Conservation (phyloP, 2,797 vertebrate species). For the Lagodon rhomboides region DNA sequence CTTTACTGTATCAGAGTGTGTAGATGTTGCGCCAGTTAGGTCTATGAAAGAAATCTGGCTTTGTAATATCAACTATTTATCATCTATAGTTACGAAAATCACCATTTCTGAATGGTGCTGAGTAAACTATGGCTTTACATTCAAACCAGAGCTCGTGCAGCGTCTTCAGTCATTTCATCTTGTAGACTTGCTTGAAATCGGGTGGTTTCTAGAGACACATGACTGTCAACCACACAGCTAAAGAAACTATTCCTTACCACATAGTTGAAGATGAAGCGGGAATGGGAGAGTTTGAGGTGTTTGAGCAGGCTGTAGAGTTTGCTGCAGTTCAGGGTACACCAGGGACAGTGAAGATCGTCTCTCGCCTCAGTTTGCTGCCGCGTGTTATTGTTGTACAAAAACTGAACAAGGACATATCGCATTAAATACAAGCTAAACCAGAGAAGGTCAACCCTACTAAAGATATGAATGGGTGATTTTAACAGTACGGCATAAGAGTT, state of each 20-base stretch:
- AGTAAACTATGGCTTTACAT: neutral
- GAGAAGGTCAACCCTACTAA: neutral
- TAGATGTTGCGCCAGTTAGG: too few species aligned
- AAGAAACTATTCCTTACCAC: slow-evolving; percentile 87
- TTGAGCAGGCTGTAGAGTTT: slow-evolving; percentile 99
- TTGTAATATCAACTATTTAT: too few species aligned
- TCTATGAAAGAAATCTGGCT: too few species aligned
- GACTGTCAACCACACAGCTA: neutral
- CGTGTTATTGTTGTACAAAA: slow-evolving; percentile 98
- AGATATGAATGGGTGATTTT: slow-evolving; percentile 21
- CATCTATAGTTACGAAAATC: too few species aligned
- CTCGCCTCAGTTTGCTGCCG: slow-evolving; percentile 98
- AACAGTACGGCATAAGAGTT: slow-evolving; percentile 9
- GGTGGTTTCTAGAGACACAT: neutral
- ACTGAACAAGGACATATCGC: slow-evolving; percentile 80
- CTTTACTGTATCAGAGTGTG: too few species aligned
- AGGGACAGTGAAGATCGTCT: slow-evolving; percentile 98
- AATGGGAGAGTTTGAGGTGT: slow-evolving; percentile 98
- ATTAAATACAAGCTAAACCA: slow-evolving; percentile 14
- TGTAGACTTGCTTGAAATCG: neutral
- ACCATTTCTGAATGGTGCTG: neutral
- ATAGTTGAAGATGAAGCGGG: slow-evolving; percentile 99
- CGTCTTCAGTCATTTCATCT: neutral
- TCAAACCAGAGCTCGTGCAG: neutral
- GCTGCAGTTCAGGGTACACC: slow-evolving; percentile 98